Evolutionary conservation across 2,113 vertebrate genomes (phyloP), one percentile per base, ranked within the genome.

Genomic region (Toxostoma redivivum): DNA sequence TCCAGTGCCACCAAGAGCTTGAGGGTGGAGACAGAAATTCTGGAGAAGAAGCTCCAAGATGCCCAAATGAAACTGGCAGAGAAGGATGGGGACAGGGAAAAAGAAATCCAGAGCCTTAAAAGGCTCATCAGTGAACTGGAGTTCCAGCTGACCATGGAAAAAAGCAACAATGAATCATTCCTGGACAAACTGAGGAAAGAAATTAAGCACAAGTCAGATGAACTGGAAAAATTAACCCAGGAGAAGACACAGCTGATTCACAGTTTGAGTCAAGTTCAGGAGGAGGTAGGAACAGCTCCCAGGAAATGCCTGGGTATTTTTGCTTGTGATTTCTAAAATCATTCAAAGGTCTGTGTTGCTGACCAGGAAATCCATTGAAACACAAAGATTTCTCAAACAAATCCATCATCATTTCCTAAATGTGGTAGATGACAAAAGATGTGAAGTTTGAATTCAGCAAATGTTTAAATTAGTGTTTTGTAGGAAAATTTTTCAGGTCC

Each of bases 211-310:
- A 98, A 97, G 97, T 97, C 98, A 42, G 96, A 97, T 37, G 97
- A 99, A 80, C 96, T 98, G 96, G 98, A 97, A 94, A 97, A 97
- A 94, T 81, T 98, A 57, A 96, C 87, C 67, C 93, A 97, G 84
- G 97, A 98, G 40, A 96, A 98, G 35, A 93, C 97, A 33, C 97
- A 97, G 30, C 96, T 98, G 96, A 97, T 92, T 64, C 96, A 98
- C 95, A 98, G 92, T 12, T 97, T 98, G 74, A 90, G 90, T 84
- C 96, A 97, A 89, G 97, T 98, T 60, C 98, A 98, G 73, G 96
- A 99, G 61, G 98, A 99, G 99, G 99, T 99, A 98, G 62, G 98
- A 86, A 10, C 28, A 48, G n/a, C 50, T 15, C 48, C 2, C 3
- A 62, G 88, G 76, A 88, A 90, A 79, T 69, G 50, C 74, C 53